phyloP scores from a whole-genome alignment of 2,888 invertebrate species.

The Helobdella robusta region DNA sequence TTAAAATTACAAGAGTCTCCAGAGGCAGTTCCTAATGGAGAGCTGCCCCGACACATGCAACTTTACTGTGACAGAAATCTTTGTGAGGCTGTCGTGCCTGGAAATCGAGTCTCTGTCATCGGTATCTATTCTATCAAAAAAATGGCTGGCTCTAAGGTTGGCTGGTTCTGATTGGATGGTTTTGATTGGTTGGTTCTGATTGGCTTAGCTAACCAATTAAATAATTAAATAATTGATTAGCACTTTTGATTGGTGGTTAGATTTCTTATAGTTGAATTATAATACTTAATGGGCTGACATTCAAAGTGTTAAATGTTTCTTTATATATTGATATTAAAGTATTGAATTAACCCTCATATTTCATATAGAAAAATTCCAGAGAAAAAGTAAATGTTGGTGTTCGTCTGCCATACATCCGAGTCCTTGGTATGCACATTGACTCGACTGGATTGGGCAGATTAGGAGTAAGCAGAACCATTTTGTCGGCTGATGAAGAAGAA shows the following conservation, averaged over 20 bases:
- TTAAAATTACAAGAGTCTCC: constrained; percentile 93
- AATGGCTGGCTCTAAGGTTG: constrained; percentile 32
- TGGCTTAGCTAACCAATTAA: too few species aligned
- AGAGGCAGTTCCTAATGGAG: constrained; percentile 87
- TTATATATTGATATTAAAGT: background rate
- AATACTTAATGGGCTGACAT: background rate
- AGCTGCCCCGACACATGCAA: constrained; percentile 90
- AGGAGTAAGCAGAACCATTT: constrained; percentile 42
- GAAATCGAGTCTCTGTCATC: constrained; percentile 80
- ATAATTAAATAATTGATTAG: too few species aligned
- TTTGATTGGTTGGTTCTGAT: too few species aligned
- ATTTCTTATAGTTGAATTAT: too few species aligned
- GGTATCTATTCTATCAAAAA: constrained; percentile 96
- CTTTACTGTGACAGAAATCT: constrained; percentile 85
- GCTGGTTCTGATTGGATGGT: background rate
- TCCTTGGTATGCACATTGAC: constrained; percentile 80
- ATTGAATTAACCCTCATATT: background rate
- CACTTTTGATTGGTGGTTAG: too few species aligned
- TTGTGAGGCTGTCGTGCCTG: constrained; percentile 89
- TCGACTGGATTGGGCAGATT: constrained; percentile 52
- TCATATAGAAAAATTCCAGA: constrained; percentile 48
- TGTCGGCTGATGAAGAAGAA: constrained; percentile 66
- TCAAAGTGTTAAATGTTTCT: background rate
- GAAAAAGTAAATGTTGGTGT: constrained; percentile 66
- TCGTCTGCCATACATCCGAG: constrained; percentile 82